These are phyloP conservation scores for Loxodonta africana DNA, from an alignment of 2,113 vertebrate species.

Conservation along the genomic window DNA sequence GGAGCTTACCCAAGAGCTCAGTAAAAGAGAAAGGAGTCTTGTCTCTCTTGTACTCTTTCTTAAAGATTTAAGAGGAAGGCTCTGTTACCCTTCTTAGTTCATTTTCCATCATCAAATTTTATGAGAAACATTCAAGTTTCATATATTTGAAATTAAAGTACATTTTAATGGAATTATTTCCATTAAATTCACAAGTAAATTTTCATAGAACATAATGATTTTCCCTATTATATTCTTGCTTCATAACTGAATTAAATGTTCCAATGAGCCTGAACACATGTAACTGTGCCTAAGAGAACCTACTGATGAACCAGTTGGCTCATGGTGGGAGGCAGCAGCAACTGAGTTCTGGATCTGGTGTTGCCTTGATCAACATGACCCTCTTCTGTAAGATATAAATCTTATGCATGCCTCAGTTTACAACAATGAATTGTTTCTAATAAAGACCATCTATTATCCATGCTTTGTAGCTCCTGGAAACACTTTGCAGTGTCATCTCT, in stretches of 20 bases:
- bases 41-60: rapidly evolving
- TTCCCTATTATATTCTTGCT: neutral
- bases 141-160: constrained; percentile 15
- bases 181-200: neutral
- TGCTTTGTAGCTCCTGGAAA: neutral
- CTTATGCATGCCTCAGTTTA: neutral
- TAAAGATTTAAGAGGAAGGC: neutral
- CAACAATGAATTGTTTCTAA: neutral
- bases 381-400: neutral
- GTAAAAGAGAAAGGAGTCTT: neutral
- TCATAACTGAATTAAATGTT: neutral
- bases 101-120: neutral
- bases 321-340: rapidly evolving
- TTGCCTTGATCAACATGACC: neutral
- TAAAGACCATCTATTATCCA: neutral
- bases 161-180: neutral
- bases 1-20: neutral
- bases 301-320: neutral
- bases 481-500: neutral
- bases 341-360: neutral
- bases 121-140: constrained; percentile 15
- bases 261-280: neutral
- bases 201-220: constrained; percentile 29
- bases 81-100: neutral
- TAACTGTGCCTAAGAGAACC: neutral